Evolutionary conservation across 30 jellyfish, hydroid and myxozoan genomes (phyloP).

Genomic region (Pelagia noctiluca): DNA sequence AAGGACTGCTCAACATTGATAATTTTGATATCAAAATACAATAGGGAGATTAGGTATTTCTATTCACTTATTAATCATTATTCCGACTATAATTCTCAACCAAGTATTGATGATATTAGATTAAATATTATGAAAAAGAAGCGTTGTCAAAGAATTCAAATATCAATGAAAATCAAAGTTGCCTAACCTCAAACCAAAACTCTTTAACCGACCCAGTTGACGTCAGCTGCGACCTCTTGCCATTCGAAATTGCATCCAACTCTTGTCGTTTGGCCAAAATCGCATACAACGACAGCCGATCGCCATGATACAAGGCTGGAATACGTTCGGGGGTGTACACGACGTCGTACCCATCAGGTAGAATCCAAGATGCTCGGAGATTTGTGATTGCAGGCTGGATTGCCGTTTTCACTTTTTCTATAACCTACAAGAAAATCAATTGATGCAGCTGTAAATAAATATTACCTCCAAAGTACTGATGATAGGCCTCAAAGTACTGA

Average conservation of each 20-base stretch:
- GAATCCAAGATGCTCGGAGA: conserved; percentile 95
- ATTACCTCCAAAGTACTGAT: background rate
- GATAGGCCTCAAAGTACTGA: too few relatives aligned
- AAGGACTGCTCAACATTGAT: too few relatives aligned
- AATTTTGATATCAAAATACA: too few relatives aligned
- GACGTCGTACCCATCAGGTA: conserved; percentile 98
- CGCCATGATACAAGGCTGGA: conserved; percentile 81
- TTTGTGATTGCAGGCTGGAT: conserved; percentile 88
- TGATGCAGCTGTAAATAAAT: background rate
- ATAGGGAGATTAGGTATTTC: too few relatives aligned
- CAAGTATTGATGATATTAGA: too few relatives aligned
- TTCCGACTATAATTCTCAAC: too few relatives aligned
- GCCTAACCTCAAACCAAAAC: conserved; percentile 95
- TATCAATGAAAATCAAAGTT: too few relatives aligned
- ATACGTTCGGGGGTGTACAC: conserved; percentile 96
- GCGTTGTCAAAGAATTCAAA: too few relatives aligned
- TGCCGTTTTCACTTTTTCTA: conserved; percentile 65
- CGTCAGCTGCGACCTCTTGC: conserved; percentile 65
- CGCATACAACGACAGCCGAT: conserved; percentile 89
- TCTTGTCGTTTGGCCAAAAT: conserved; percentile 85
- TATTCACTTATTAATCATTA: too few relatives aligned
- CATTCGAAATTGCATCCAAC: conserved; percentile 65
- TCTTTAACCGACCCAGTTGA: conserved; percentile 90
- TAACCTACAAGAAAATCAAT: conserved; percentile 54
- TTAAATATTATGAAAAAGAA: too few relatives aligned